Percentiles rank a stretch among this genome's conserved stretches.
Conservation (phyloP, 2,888 invertebrate genomes). For the Melinopterus prodromus region DNA sequence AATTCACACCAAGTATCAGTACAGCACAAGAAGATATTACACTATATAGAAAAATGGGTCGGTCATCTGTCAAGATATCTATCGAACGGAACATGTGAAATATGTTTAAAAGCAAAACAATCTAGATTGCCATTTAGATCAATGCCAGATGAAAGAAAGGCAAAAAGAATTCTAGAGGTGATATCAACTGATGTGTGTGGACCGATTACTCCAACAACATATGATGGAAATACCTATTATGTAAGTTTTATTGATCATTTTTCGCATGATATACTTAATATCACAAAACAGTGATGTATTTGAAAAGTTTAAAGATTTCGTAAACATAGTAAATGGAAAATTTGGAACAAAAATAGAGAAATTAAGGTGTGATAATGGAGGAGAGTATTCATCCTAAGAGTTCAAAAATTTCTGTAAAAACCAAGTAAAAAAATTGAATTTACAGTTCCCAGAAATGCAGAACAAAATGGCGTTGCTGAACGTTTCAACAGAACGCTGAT, state of each 20-base stretch:
- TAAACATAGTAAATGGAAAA: constrained; percentile 23
- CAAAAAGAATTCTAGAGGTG: constrained; percentile 35
- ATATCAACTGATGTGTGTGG: constrained; percentile 37
- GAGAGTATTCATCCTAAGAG: constrained; percentile 32
- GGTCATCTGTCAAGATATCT: constrained; percentile 43
- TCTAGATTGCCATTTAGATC: constrained; percentile 28
- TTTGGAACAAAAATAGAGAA: constrained; percentile 31
- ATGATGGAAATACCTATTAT: constrained; percentile 33
- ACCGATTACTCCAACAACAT: constrained; percentile 32
- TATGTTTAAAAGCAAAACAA: constrained; percentile 39
- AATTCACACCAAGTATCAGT: neutral
- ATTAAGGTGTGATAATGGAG: constrained; percentile 37
- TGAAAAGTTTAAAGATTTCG: constrained; percentile 34
- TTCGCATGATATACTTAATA: constrained; percentile 31
- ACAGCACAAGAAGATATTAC: constrained; percentile 30
- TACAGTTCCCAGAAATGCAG: constrained; percentile 35
- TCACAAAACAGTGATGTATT: constrained; percentile 30
- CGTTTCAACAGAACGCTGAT: constrained; percentile 32
- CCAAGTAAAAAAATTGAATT: constrained; percentile 39
- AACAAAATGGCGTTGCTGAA: constrained; percentile 37
- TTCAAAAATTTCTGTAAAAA: constrained; percentile 34
- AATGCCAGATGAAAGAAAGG: constrained; percentile 37
- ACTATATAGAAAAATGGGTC: constrained; percentile 45
- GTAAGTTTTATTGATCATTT: constrained; percentile 36
- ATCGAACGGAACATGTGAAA: constrained; percentile 37